phyloP scores from a whole-genome alignment of 2,113 vertebrate species.

The Neoarius graeffei region DNA sequence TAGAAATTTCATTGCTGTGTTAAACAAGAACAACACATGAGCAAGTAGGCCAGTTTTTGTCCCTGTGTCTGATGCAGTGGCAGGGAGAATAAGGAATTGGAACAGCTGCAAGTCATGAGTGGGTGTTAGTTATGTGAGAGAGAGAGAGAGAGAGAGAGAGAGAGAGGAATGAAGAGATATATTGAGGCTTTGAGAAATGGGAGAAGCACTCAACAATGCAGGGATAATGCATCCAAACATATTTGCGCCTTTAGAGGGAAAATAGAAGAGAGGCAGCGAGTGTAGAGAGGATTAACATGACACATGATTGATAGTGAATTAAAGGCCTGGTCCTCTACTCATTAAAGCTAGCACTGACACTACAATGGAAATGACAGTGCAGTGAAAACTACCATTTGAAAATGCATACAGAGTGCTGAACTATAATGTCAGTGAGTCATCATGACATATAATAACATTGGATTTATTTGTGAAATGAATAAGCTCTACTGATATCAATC shows the following conservation, averaged over 20 bases:
- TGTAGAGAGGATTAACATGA: constrained; percentile 32
- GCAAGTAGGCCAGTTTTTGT: constrained; percentile 39
- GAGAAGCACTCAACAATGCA: constrained; percentile 25
- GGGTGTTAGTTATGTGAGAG: constrained; percentile 22
- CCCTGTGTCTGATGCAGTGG: constrained; percentile 35
- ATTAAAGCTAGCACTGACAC: constrained; percentile 39
- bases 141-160: neutral
- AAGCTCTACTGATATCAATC: constrained; percentile 19
- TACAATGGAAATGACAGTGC: constrained; percentile 43
- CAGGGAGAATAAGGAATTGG: constrained; percentile 24
- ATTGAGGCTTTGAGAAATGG: constrained; percentile 32
- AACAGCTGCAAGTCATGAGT: constrained; percentile 48
- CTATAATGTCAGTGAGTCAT: constrained; percentile 13
- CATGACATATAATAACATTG: constrained; percentile 25
- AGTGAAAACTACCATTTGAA: constrained; percentile 16
- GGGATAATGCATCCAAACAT: constrained; percentile 48
- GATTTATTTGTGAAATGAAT: constrained; percentile 23
- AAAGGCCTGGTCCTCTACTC: constrained; percentile 38
- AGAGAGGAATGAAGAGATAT: constrained; percentile 30
- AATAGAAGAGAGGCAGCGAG: constrained; percentile 24
- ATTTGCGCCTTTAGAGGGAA: constrained; percentile 36
- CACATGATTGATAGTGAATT: constrained; percentile 44
- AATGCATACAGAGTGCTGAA: constrained; percentile 15
- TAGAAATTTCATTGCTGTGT: constrained; percentile 35
- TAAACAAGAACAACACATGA: constrained; percentile 13